These are phyloP conservation scores for Actinernus sp. DNA, from an alignment of 92 coral and sea anemone species.

Conservation along the genomic window DNA sequence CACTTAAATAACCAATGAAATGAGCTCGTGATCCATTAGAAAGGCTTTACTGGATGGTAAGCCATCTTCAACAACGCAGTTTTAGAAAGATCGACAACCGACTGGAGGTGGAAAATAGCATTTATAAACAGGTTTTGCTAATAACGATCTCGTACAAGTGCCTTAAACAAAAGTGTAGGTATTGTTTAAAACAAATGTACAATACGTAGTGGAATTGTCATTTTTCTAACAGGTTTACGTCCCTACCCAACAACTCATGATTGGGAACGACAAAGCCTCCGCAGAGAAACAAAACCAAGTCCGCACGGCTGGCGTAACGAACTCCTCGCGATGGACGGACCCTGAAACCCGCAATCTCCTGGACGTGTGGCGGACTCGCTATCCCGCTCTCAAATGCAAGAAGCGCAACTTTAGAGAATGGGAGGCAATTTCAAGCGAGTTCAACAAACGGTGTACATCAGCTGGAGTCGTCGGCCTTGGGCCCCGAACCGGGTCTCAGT, in stretches of 20 bases:
- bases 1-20: no score
- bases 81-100: no score
- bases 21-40: no score
- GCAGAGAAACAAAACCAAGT: conserved; percentile 10
- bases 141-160: no score
- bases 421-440: conserved; percentile 80
- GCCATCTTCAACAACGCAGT: no score
- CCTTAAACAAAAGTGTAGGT: no score
- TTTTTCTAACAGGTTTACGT: conserved; percentile 27
- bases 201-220: no score
- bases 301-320: conserved; percentile 30
- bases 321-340: conserved; percentile 89
- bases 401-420: conserved; percentile 85
- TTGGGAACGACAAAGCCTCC: background rate
- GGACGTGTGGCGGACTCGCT: conserved; percentile 79
- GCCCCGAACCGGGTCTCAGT: conserved; percentile 88
- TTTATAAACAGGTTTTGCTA: no score
- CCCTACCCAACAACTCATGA: conserved; percentile 24
- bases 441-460: conserved; percentile 65
- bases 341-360: conserved; percentile 71
- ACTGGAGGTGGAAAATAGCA: no score
- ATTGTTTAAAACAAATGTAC: no score
- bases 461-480: conserved; percentile 71
- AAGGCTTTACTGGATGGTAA: no score
- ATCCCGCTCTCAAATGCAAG: conserved; percentile 67